Conservation (phyloP, 2,888 invertebrate genomes). For the Rhodophaea formosa region DNA sequence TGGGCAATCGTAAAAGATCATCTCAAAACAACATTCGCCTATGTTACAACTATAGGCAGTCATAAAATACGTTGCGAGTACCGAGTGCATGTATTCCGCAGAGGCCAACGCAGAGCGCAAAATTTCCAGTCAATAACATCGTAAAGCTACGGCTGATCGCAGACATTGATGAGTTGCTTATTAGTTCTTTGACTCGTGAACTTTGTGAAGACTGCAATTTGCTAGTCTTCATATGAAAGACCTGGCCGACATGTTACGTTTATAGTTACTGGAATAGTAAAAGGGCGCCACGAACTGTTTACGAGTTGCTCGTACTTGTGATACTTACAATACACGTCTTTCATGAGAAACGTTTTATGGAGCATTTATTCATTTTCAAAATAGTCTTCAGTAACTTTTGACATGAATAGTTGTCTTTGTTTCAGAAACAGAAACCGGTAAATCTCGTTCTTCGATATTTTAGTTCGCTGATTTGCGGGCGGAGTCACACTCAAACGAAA, state of each 20-base stretch:
- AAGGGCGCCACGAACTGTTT: background rate
- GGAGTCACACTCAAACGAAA: too few species aligned
- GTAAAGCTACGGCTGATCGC: slow-evolving; percentile 29
- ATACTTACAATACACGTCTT: background rate
- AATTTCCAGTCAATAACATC: slow-evolving; percentile 40
- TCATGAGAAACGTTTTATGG: slow-evolving; percentile 13
- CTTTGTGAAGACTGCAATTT: slow-evolving; percentile 33
- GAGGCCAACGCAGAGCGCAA: slow-evolving; percentile 24
- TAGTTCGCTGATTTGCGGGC: too few species aligned
- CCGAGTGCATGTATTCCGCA: background rate
- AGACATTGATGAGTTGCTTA: slow-evolving; percentile 26
- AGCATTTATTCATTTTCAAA: slow-evolving; percentile 13
- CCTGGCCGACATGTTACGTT: slow-evolving; percentile 22
- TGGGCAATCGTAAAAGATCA: slow-evolving; percentile 25
- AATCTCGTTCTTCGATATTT: too few species aligned
- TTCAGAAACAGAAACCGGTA: background rate
- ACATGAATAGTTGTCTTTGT: slow-evolving; percentile 8
- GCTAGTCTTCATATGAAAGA: slow-evolving; percentile 20
- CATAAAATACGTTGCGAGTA: background rate
- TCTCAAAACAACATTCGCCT: slow-evolving; percentile 4
- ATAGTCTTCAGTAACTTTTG: slow-evolving; percentile 5
- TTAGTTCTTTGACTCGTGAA: slow-evolving; percentile 29
- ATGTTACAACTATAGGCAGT: background rate
- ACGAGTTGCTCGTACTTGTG: slow-evolving; percentile 1
- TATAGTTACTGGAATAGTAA: slow-evolving; percentile 19